Conservation (phyloP, 2,797 vertebrate genomes). For the Lepus townsendii region DNA sequence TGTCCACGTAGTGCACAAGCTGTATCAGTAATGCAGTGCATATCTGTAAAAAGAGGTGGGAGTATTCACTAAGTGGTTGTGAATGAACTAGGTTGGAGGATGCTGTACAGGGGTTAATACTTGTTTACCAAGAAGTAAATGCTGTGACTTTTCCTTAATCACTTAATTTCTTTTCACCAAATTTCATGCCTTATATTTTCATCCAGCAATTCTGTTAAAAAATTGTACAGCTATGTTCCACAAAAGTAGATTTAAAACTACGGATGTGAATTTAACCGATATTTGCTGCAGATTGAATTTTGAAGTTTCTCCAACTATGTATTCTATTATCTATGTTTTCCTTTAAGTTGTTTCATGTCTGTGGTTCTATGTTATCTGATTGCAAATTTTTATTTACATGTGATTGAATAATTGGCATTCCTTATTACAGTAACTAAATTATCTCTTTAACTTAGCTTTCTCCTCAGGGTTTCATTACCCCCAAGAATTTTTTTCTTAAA, state of each 20-base stretch:
- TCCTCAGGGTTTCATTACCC: neutral
- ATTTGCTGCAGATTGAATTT: neutral
- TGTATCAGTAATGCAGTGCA: neutral
- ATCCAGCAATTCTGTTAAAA: neutral
- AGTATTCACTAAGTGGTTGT: neutral
- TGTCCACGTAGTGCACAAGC: neutral
- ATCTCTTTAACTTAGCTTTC: slow-evolving; percentile 2
- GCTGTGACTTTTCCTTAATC: neutral
- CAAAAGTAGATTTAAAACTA: neutral
- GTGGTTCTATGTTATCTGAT: neutral
- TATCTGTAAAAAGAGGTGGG: neutral
- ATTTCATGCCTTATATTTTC: neutral
- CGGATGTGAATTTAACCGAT: neutral
- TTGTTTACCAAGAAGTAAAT: neutral
- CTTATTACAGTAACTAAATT: slow-evolving; percentile 15
- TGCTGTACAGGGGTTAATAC: neutral
- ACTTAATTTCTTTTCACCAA: neutral
- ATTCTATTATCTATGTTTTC: neutral
- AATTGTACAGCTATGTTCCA: neutral
- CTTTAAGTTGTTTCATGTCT: neutral
- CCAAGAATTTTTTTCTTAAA: neutral
- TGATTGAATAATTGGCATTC: slow-evolving; percentile 8
- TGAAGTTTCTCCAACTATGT: neutral
- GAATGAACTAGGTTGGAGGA: neutral
- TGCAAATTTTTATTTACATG: neutral